Evolutionary conservation across 2,113 vertebrate genomes (phyloP), one percentile per base, ranked within the genome.

Genomic region (Phyllostomus hastatus): DNA sequence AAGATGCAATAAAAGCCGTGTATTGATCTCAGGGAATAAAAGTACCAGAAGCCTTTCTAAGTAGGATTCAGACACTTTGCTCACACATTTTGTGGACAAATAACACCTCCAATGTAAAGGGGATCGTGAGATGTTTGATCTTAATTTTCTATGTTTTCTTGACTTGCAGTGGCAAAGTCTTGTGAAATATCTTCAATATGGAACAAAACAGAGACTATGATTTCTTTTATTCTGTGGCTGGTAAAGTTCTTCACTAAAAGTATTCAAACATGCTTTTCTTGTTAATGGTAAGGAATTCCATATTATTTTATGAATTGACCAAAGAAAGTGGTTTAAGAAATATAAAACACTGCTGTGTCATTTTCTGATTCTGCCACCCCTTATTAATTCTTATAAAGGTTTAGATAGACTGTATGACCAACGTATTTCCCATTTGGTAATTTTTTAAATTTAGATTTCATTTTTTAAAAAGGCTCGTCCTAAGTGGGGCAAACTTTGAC

Each of bases 221-320:
- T 46, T 10, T 33, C 15, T 69, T 75, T 54, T 85, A 31, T 10
- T 59, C 14, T 52, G 5, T 89, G 50, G 5, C 38, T 93, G 75
- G 24, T 90, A 38, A 89, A 94, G 28, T 88, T 89, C 11, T 85
- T 38, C 10, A 67, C 52, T 95, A 54, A 90, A 92, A 90, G 22
- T 76, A 95, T 73, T 89, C 41, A 78, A 89, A 69, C 28, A 72
- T 87, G 50, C 35, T 80, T 95, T 94, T 95, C 69, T 94, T 57
- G 28, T 75, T 91, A 90, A 52, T 88, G 64, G 35, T 78, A 88
- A 97, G 41, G 46, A 57, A 17, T 81, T 94, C 50, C 31, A 14
- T 80, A 24, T 72, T 70, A 43, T 88, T 91, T 95, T 88, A 38
- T 73, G 64, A 85, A 72, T 70, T 93, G 83, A 75, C 26, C 31